These are phyloP conservation scores for Zaprionus camerounensis DNA, from an alignment of 1,140 invertebrate genomes.

Conservation along the genomic window DNA sequence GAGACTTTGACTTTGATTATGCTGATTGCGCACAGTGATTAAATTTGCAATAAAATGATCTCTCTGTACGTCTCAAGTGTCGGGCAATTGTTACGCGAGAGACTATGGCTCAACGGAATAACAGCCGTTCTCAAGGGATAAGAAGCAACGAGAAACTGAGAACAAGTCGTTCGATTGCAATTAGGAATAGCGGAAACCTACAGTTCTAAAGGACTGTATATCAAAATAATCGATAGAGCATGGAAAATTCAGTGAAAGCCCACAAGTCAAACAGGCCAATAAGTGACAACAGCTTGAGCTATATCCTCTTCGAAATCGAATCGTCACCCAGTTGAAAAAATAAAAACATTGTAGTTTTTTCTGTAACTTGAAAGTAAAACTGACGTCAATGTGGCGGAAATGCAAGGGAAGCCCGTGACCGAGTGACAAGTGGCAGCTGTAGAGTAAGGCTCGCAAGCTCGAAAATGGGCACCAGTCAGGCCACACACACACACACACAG, in stretches of 20 bases:
- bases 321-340: slow-evolving; percentile 21
- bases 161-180: not conserved
- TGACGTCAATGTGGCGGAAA: slow-evolving; percentile 64
- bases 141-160: not conserved
- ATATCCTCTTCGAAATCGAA: slow-evolving; percentile 35
- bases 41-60: slow-evolving; percentile 78
- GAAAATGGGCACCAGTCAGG: slow-evolving; percentile 14
- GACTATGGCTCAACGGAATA: slow-evolving; percentile 11
- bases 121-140: slow-evolving; percentile 54
- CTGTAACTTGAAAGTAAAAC: slow-evolving; percentile 69
- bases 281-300: slow-evolving; percentile 26
- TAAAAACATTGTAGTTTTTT: slow-evolving; percentile 42
- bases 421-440: slow-evolving; percentile 63
- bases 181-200: not conserved
- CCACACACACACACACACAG: slow-evolving; percentile 35
- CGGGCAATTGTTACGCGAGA: slow-evolving; percentile 19
- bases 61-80: slow-evolving; percentile 41
- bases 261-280: slow-evolving; percentile 10
- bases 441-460: not conserved
- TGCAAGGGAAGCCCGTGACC: slow-evolving; percentile 45
- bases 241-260: not conserved
- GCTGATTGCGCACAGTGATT: slow-evolving; percentile 76
- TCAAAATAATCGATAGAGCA: not conserved
- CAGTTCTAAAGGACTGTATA: not conserved
- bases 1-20: slow-evolving; percentile 64